Evolutionary conservation across 2,888 invertebrate species (phyloP).

Genomic region (Dilophus febrilis): DNA sequence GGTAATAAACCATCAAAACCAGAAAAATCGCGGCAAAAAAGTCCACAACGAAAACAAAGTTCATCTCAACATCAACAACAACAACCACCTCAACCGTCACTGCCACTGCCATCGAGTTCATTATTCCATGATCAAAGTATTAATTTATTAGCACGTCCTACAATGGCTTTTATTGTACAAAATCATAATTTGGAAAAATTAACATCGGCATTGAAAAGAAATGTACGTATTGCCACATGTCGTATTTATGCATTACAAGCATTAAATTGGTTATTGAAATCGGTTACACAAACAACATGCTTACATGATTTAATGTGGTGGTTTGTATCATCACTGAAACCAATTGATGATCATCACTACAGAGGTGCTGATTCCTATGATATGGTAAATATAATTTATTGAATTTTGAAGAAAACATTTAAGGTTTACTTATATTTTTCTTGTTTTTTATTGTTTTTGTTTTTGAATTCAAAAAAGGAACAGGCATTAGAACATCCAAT

Average conservation of each 20-base stretch:
- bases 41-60: too few species aligned
- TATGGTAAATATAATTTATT: conserved; percentile 11
- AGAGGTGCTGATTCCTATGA: too few species aligned
- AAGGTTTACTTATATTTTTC: background rate
- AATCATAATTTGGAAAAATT: conserved; percentile 72
- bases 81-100: background rate
- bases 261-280: conserved; percentile 85
- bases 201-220: conserved; percentile 74
- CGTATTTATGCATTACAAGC: conserved; percentile 84
- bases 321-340: conserved; percentile 72
- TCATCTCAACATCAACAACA: background rate
- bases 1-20: too few species aligned
- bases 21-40: background rate
- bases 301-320: conserved; percentile 95
- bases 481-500: conserved; percentile 49
- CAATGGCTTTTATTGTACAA: conserved; percentile 71
- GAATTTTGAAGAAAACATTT: background rate
- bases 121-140: background rate
- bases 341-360: conserved; percentile 35
- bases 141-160: conserved; percentile 41
- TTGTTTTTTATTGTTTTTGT: conserved; percentile 8
- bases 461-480: conserved; percentile 25
- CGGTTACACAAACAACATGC: conserved; percentile 77
- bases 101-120: too few species aligned
- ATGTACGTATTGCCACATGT: conserved; percentile 61